Evolutionary conservation across 2,113 vertebrate species (phyloP), one percentile per base, ranked within the genome.

Genomic region (Girardinichthys multiradiatus): DNA sequence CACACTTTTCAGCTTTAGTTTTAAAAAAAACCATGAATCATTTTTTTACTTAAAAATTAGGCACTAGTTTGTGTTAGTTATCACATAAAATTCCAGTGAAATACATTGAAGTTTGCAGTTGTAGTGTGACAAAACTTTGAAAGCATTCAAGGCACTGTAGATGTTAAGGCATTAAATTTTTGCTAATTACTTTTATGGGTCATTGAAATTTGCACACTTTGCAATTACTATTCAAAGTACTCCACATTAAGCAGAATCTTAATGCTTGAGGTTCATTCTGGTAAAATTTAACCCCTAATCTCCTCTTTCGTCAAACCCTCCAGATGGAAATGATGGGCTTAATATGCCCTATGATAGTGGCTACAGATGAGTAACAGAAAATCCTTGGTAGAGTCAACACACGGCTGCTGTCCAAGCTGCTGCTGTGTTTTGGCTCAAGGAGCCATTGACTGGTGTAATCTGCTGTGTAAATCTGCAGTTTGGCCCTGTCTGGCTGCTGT

Each of bases 401-500:
- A 75, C 59, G 64, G 84, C 87, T 64, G 37, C 85, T 91, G 82
- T 92, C 79, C 89, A 94, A 93, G 94, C 85, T 72, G 74, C 59
- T 60, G 64, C 84, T 68, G 87, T 87, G 15, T 92, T 92, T 90
- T 87, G 85, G 85, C 85, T 90, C 82, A 89, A 90, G 92, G 90
- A 81, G 80, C 92, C 87, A 91, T 88, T 94, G 92, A 94, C 85
- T 59, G 76, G 27, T 31, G 63, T 93, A 94, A 95, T 90, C 92
- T 95, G 91, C 92, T 92, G 86, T 89, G 76, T 73, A 94, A 92
- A 95, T 93, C 90, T 92, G 84, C 85, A 91, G 90, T 86, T 90
- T 90, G 92, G 90, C 89, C 42, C 90, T 93, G 90, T 95, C 94
- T 95, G 91, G 90, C 77, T 61, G 72, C 92, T 94, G 92, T 95